A percentile compares a stretch with the other conserved stretches of the same genome.
Conservation (phyloP, 2,113 vertebrate species). For the Semicossyphus pulcher region DNA sequence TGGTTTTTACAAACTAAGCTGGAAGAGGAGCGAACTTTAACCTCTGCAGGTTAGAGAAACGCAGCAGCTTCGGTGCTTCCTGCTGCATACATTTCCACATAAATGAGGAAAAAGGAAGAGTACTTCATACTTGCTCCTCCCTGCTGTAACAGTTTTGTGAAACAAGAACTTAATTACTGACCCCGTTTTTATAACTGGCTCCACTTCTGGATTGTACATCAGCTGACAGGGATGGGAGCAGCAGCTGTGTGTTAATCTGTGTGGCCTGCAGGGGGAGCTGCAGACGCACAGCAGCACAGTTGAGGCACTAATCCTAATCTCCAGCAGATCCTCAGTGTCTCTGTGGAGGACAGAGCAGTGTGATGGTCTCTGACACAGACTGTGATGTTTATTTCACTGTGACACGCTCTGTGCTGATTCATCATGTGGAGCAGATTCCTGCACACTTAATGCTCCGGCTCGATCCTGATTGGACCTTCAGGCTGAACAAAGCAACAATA, state of each 20-base stretch:
- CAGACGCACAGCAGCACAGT: background rate
- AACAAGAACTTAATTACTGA: background rate
- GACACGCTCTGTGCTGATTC: background rate
- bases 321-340: background rate
- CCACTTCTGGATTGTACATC: background rate
- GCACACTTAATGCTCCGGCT: background rate
- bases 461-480: background rate
- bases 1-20: too few species aligned
- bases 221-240: background rate
- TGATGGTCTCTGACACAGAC: background rate
- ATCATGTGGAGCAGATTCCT: background rate
- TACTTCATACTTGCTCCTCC: too few species aligned
- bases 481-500: background rate
- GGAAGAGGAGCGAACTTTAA: too few species aligned
- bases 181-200: background rate
- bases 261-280: slow-evolving; percentile 51
- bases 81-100: too few species aligned
- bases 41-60: too few species aligned
- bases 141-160: too few species aligned
- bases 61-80: too few species aligned
- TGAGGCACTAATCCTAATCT: background rate
- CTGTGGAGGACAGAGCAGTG: background rate
- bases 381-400: background rate
- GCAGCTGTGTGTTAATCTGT: background rate
- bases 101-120: too few species aligned